Conservation (phyloP, 2,797 vertebrate species). For the Megaceryle alcyon region DNA sequence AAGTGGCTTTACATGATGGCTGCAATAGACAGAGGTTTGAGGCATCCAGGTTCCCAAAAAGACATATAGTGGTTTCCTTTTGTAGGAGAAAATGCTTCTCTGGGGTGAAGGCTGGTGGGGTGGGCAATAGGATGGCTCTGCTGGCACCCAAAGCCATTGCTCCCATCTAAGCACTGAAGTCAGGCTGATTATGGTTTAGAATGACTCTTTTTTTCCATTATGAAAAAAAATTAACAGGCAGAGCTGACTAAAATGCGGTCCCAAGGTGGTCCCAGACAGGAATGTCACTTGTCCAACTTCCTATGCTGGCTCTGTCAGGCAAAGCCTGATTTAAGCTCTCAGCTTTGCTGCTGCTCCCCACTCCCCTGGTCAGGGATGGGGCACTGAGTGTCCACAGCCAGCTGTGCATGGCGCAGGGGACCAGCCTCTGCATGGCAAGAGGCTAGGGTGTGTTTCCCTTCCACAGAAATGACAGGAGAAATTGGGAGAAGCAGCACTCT, state of each 20-base stretch:
- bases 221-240: not conserved
- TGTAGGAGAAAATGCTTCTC: not conserved
- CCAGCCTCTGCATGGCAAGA: not conserved
- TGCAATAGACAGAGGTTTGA: not conserved
- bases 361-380: not conserved
- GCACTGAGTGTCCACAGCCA: not conserved
- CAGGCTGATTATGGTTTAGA: not conserved
- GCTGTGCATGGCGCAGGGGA: fast-evolving
- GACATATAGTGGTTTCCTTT: not conserved
- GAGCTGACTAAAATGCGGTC: not conserved
- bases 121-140: not conserved
- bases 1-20: not conserved
- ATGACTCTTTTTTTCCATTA: not conserved
- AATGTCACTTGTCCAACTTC: not conserved
- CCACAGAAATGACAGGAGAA: not conserved
- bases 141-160: not conserved
- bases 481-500: not conserved
- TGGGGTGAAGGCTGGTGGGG: not conserved
- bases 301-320: not conserved
- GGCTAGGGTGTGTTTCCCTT: not conserved
- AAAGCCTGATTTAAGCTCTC: not conserved
- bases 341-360: not conserved
- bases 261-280: not conserved
- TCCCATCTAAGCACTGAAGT: not conserved
- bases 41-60: not conserved